Conservation (phyloP, 2,888 invertebrate genomes). For the Tridacna gigas region DNA sequence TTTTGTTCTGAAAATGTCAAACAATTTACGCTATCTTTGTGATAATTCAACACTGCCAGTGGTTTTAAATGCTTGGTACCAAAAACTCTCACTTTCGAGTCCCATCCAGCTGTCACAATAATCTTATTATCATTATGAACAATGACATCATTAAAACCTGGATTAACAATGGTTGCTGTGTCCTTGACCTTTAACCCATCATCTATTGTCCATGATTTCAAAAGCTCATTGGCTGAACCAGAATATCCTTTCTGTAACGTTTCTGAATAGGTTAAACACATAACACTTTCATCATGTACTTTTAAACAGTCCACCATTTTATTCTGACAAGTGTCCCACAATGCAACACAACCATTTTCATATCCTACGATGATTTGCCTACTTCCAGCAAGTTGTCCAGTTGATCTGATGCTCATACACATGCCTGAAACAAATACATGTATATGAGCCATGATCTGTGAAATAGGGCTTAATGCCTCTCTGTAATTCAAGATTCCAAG, state of each 20-base stretch:
- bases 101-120: slow-evolving; percentile 81
- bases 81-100: slow-evolving; percentile 76
- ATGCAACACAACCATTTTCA: slow-evolving; percentile 76
- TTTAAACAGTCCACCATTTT: slow-evolving; percentile 57
- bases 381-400: slow-evolving; percentile 1
- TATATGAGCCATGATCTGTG: too few species aligned
- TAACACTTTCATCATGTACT: slow-evolving; percentile 71
- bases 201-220: slow-evolving; percentile 62
- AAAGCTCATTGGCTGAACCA: slow-evolving; percentile 71
- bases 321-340: slow-evolving; percentile 71
- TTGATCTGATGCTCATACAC: slow-evolving; percentile 72
- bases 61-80: slow-evolving; percentile 76
- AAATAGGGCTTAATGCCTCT: too few species aligned
- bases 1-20: slow-evolving; percentile 74
- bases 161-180: slow-evolving; percentile 65
- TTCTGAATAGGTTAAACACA: slow-evolving; percentile 71
- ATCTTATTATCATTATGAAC: slow-evolving; percentile 78
- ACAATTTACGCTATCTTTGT: slow-evolving; percentile 77
- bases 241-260: slow-evolving; percentile 64
- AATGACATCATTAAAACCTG: slow-evolving; percentile 74
- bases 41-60: slow-evolving; percentile 79
- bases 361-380: slow-evolving; percentile 70
- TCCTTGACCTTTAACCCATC: slow-evolving; percentile 44
- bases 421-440: slow-evolving; percentile 68
- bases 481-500: too few species aligned